Evolutionary conservation across 2,797 vertebrate genomes (phyloP).

Genomic region (Silurus aristotelis): DNA sequence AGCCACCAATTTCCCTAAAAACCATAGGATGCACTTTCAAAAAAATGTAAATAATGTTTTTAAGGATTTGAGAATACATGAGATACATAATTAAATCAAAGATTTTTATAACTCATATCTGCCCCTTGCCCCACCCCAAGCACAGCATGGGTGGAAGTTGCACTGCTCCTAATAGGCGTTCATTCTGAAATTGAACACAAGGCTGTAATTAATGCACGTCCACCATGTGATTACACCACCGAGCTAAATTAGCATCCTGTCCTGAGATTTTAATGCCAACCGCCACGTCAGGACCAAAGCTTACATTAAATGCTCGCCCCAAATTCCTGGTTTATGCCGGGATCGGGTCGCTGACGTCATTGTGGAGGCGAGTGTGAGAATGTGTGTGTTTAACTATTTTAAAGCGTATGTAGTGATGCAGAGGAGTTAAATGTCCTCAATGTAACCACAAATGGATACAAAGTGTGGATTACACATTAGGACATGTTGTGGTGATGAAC

Average conservation of each 20-base stretch:
- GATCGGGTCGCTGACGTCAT: background rate
- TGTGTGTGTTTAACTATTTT: background rate
- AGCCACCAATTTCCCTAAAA: too few species aligned
- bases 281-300: background rate
- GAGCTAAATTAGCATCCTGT: conserved; percentile 33
- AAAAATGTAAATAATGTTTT: too few species aligned
- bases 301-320: background rate
- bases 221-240: conserved; percentile 24
- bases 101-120: background rate
- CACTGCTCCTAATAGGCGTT: background rate
- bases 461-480: too few species aligned
- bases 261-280: background rate
- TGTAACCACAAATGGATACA: too few species aligned
- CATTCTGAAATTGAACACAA: background rate
- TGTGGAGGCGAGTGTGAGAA: background rate
- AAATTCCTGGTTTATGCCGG: background rate
- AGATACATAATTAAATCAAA: too few species aligned
- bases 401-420: background rate
- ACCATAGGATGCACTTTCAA: too few species aligned
- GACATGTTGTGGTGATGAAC: background rate
- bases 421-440: too few species aligned
- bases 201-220: background rate
- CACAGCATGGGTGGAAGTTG: background rate
- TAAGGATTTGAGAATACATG: too few species aligned
- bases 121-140: background rate